These are phyloP conservation scores for Hyles euphorbiae DNA, from an alignment of 1,140 invertebrate species.

Conservation along the genomic window DNA sequence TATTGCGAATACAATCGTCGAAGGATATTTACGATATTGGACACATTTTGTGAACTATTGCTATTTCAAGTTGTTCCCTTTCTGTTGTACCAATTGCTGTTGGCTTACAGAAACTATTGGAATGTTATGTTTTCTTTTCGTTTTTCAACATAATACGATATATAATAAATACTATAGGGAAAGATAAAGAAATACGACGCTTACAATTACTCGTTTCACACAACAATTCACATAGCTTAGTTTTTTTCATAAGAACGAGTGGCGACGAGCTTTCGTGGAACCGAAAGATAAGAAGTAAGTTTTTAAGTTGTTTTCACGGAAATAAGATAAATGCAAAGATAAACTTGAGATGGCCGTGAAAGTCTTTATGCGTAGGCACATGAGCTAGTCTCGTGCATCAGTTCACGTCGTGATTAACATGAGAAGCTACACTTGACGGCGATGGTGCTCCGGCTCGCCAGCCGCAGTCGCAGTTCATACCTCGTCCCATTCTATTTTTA, in stretches of 20 bases:
- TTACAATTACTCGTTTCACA: not conserved
- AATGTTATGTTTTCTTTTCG: too few species aligned
- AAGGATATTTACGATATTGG: slow-evolving; percentile 9
- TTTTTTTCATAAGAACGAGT: slow-evolving; percentile 11
- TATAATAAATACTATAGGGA: too few species aligned
- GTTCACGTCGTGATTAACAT: not conserved
- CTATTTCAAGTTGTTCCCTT: slow-evolving; percentile 5
- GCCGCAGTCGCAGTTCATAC: not conserved
- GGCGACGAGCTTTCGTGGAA: slow-evolving; percentile 40
- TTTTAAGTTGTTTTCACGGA: slow-evolving; percentile 56
- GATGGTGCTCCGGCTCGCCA: not conserved
- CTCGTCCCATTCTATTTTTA: slow-evolving; percentile 42
- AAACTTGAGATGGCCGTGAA: slow-evolving; percentile 40
- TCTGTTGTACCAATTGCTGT: not conserved
- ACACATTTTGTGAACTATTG: slow-evolving; percentile 5
- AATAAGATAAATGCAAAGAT: slow-evolving; percentile 56
- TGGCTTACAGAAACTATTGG: not conserved
- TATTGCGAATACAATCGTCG: not conserved
- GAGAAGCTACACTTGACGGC: not conserved
- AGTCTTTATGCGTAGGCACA: slow-evolving; percentile 30
- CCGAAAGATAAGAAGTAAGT: slow-evolving; percentile 40
- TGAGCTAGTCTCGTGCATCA: slow-evolving; percentile 1
- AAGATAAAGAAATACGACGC: too few species aligned
- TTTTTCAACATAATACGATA: too few species aligned
- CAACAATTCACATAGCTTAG: slow-evolving; percentile 1